Evolutionary conservation across 2,797 vertebrate species (phyloP).

Genomic region (Poecile montanus): DNA sequence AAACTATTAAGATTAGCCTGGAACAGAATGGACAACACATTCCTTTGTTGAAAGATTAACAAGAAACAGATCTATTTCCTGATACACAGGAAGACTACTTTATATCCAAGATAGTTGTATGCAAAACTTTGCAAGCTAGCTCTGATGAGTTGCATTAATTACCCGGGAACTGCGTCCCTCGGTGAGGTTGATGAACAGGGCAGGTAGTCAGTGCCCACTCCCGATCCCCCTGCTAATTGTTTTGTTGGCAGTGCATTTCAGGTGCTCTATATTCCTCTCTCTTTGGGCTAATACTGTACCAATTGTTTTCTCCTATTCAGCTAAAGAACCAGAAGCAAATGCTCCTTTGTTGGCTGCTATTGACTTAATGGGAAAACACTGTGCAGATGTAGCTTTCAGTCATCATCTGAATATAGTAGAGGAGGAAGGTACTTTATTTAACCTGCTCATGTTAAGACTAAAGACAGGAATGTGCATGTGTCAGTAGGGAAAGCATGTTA

Average conservation of each 20-base stretch:
- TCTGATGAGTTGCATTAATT: neutral
- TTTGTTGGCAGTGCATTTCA: slow-evolving; percentile 20
- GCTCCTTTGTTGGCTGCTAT: neutral
- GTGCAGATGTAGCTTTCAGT: neutral
- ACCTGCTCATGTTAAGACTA: neutral
- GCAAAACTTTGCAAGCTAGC: neutral
- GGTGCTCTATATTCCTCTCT: neutral
- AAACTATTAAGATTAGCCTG: neutral
- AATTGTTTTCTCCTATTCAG: slow-evolving; percentile 28
- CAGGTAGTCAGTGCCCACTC: neutral
- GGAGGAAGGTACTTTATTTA: neutral
- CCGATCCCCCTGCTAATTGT: neutral
- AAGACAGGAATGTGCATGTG: neutral
- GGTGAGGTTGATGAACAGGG: neutral
- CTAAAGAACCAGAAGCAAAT: slow-evolving; percentile 13
- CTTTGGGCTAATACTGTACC: neutral
- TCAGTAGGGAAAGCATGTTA: neutral
- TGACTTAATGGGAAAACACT: slow-evolving; percentile 28
- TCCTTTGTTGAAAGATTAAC: neutral
- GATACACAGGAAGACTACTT: neutral
- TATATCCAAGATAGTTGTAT: neutral
- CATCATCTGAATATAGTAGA: neutral
- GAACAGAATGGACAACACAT: neutral
- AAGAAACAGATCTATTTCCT: neutral
- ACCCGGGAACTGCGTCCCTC: neutral